phyloP scores from a whole-genome alignment of 1,140 invertebrate species.

The Phymastichus coffea region DNA sequence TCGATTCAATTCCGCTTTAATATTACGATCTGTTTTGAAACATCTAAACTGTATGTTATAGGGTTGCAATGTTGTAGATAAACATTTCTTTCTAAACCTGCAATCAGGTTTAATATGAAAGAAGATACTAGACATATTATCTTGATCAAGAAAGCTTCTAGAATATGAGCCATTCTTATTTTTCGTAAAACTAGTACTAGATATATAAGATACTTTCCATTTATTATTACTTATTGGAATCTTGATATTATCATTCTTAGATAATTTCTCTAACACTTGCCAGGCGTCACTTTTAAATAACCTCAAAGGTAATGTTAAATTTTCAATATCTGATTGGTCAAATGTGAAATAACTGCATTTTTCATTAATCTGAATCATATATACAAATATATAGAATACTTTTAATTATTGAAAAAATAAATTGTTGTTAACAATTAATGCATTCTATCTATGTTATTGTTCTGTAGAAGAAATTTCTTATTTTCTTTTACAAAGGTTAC shows the following conservation, averaged over 20 bases:
- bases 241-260: constrained; percentile 28
- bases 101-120: constrained; percentile 29
- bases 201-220: constrained; percentile 51
- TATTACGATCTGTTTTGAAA: constrained; percentile 75
- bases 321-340: constrained; percentile 34
- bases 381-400: no score
- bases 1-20: constrained; percentile 66
- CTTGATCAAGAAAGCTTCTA: constrained; percentile 29
- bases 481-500: constrained; percentile 5
- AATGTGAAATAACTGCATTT: constrained; percentile 43
- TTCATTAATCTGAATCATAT: constrained; percentile 41
- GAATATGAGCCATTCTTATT: no score
- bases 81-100: constrained; percentile 35
- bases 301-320: constrained; percentile 30
- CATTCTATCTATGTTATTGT: no score
- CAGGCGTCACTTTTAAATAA: constrained; percentile 35
- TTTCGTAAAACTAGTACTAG: constrained; percentile 42
- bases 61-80: constrained; percentile 7
- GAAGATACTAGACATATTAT: constrained; percentile 31
- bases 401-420: no score
- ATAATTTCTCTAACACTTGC: constrained; percentile 38
- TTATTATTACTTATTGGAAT: constrained; percentile 34
- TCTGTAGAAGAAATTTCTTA: constrained; percentile 2
- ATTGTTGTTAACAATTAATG: no score
- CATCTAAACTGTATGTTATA: constrained; percentile 54